Conservation (phyloP, 2,797 vertebrate genomes). For the Lithobates pipiens region DNA sequence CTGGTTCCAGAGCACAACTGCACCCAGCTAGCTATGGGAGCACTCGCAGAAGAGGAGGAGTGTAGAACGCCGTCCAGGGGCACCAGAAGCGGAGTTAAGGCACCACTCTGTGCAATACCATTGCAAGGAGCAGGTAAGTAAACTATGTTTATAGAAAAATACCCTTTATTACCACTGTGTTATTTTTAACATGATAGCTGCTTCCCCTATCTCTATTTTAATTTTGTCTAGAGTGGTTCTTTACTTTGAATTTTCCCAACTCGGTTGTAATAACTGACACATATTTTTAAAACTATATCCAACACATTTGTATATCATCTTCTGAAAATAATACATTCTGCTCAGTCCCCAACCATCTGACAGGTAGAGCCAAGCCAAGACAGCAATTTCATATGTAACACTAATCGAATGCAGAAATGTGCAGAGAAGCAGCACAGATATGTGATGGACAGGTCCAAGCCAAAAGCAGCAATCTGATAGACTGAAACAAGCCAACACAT, state of each 20-base stretch:
- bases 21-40: too few relatives aligned
- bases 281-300: conserved; percentile 5
- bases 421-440: conserved; percentile 28
- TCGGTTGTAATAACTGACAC: background rate
- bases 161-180: background rate
- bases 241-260: background rate
- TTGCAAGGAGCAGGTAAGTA: too few relatives aligned
- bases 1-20: too few relatives aligned
- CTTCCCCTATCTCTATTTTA: background rate
- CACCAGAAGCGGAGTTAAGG: too few relatives aligned
- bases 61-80: too few relatives aligned
- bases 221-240: background rate
- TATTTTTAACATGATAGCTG: background rate
- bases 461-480: conserved; percentile 50
- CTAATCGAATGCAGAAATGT: conserved; percentile 48
- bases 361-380: conserved; percentile 44
- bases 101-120: too few relatives aligned
- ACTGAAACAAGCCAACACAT: conserved; percentile 49
- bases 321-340: conserved; percentile 22
- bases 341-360: conserved; percentile 48
- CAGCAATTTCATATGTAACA: conserved; percentile 25
- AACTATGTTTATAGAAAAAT: too few relatives aligned
- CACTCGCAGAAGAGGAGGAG: too few relatives aligned
- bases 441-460: conserved; percentile 40
- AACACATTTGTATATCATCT: background rate